Conservation (phyloP, 1,140 invertebrate genomes). For the Drosophila neocordata region DNA sequence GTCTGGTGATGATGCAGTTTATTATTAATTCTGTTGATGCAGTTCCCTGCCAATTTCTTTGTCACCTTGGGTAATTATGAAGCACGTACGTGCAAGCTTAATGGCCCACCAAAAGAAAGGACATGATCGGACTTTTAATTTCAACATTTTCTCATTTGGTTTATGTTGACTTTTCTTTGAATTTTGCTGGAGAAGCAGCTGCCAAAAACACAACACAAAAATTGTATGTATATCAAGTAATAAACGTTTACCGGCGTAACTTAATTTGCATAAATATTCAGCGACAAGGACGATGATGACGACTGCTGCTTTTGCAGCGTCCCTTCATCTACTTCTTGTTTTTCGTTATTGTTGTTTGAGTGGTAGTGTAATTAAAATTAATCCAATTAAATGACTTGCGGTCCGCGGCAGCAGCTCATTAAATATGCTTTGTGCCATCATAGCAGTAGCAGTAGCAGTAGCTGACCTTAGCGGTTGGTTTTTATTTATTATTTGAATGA, state of each 20-base stretch:
- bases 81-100: constrained; percentile 37
- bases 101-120: constrained; percentile 42
- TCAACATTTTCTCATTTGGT: constrained; percentile 28
- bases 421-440: constrained; percentile 29
- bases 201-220: constrained; percentile 29
- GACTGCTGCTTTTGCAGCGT: constrained; percentile 16
- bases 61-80: constrained; percentile 51
- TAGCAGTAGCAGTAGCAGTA: neutral
- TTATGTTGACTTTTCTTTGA: constrained; percentile 4
- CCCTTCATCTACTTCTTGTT: neutral
- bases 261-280: constrained; percentile 64
- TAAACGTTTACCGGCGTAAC: constrained; percentile 52
- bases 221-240: constrained; percentile 45
- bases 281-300: neutral
- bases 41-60: constrained; percentile 11
- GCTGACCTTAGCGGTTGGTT: constrained; percentile 7
- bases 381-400: constrained; percentile 72
- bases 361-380: constrained; percentile 67
- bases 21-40: constrained; percentile 61
- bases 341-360: constrained; percentile 34
- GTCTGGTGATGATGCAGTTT: constrained; percentile 38
- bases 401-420: constrained; percentile 36
- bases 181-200: constrained; percentile 10
- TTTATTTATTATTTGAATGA: constrained; percentile 31
- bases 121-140: constrained; percentile 49